phyloP scores from a whole-genome alignment of 2,113 vertebrate genomes.

The Prietella phreatophila region DNA sequence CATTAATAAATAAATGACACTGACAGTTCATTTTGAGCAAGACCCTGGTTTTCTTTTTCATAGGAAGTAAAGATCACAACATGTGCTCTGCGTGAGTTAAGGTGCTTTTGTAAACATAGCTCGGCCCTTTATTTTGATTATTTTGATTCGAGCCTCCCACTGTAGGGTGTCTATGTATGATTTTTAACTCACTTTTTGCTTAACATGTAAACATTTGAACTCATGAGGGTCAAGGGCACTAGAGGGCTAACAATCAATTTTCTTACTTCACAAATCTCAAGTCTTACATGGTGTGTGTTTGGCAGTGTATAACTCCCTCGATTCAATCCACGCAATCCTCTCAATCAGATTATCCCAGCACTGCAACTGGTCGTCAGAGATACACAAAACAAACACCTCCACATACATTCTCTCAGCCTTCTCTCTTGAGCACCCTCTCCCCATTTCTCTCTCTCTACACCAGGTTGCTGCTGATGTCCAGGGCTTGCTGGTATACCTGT shows the following conservation, averaged over 20 bases:
- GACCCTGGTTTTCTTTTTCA: conserved; percentile 73
- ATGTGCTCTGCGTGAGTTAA: conserved; percentile 75
- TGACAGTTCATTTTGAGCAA: conserved; percentile 71
- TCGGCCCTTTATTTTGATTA: conserved; percentile 55
- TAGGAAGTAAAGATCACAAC: conserved; percentile 74
- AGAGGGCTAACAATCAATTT: conserved; percentile 60
- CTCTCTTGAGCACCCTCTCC: conserved; percentile 24
- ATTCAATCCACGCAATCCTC: conserved; percentile 41
- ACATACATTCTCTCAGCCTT: conserved; percentile 30
- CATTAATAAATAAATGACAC: conserved; percentile 76
- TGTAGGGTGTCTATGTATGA: conserved; percentile 68
- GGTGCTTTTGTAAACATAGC: conserved; percentile 76
- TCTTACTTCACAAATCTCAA: conserved; percentile 45
- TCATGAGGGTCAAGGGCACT: conserved; percentile 60
- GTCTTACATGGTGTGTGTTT: conserved; percentile 42
- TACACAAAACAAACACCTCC: conserved; percentile 53
- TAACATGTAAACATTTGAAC: conserved; percentile 79
- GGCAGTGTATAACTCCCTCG: conserved; percentile 55
- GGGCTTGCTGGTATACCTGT: conserved; percentile 89
- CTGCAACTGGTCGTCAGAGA: conserved; percentile 74
- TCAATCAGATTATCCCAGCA: conserved; percentile 69
- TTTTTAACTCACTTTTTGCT: conserved; percentile 72
- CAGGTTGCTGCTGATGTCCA: conserved; percentile 86
- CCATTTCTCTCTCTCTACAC: conserved; percentile 65
- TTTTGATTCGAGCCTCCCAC: conserved; percentile 56